Percentiles rank a stretch among this genome's conserved stretches.
phyloP scores from a whole-genome alignment of 1,140 invertebrate species.

The Trissolcus basalis region DNA sequence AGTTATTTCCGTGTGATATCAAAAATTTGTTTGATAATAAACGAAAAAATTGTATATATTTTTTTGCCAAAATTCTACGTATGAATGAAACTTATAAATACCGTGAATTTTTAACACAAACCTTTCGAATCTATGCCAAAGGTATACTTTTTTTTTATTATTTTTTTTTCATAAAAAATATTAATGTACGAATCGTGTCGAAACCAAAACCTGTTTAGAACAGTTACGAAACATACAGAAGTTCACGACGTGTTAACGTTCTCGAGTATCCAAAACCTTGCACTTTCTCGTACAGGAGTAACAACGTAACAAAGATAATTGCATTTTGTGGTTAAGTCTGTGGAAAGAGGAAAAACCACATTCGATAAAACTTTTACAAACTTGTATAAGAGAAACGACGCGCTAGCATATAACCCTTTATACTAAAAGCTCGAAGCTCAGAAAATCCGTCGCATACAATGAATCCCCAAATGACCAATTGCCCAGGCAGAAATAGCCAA shows the following conservation, averaged over 20 bases:
- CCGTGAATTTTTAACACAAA: background rate
- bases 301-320: conserved; percentile 67
- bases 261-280: conserved; percentile 45
- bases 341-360: conserved; percentile 62
- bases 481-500: conserved; percentile 41
- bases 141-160: conserved; percentile 12
- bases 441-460: conserved; percentile 45
- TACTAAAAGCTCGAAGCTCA: conserved; percentile 22
- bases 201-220: conserved; percentile 67
- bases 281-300: conserved; percentile 48
- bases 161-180: conserved; percentile 53
- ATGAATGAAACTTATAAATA: too few relatives aligned
- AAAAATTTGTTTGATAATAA: too few relatives aligned
- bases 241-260: conserved; percentile 57
- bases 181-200: conserved; percentile 73
- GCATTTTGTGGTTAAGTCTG: conserved; percentile 57
- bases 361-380: conserved; percentile 69
- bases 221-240: conserved; percentile 66
- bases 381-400: conserved; percentile 42
- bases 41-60: too few relatives aligned
- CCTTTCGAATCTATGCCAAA: background rate
- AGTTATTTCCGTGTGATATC: too few relatives aligned
- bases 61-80: too few relatives aligned
- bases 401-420: conserved; percentile 34
- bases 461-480: conserved; percentile 41